Base-by-base conservation (phyloP, 2,888 invertebrate species). In the Coelopa pilipes region DNA sequence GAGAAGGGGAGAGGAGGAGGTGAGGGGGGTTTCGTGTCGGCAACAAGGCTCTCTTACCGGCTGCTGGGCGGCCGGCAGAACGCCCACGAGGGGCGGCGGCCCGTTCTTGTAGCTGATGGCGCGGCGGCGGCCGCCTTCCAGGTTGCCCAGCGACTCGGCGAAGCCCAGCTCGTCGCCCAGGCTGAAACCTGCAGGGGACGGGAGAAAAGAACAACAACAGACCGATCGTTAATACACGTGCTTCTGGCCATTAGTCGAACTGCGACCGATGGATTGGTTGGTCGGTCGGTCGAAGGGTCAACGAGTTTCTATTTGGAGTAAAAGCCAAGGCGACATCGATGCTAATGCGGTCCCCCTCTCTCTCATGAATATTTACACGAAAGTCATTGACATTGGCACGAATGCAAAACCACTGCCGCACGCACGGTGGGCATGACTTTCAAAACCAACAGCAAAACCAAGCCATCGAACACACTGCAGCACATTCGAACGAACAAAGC, bases 161-260 rank as follows among this genome's bases (percentile, higher is more conserved):
- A 96, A 95, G 45, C 95, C 95, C 75, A 96, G 88, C 85, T 96
- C 96, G 83, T 96, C 96, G 17, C 96, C 96, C 17, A 96, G 88
- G 83, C 94, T 94, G 87, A 96, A 94, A 79, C 96, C 96, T 45
- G n/a, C 15, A 45, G n/a, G 15, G 63, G 10, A 34, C 46, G n/a
- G 13, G 24, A 11, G 24, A 71, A 49, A 34, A n/a, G 50, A 53
- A 10, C 17, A 53, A 63, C 9, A 34, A 5, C 62, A 7, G 7
- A 34, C 4, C 34, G 4, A 34, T 34, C 7, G 34, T 34, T 34
- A 34, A 34, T 34, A 34, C 7, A 4, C 34, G 34, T 34, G 34
- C 2, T 4, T 4, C 34, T 34, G 34, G 34, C 34, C 34, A 34
- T 34, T 7, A 7, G 34, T 34, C 7, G 34, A 34, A 34, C 34